Percentiles rank a stretch among this genome's conserved stretches.
These are phyloP conservation scores for Turritopsis dohrnii DNA, from an alignment of 30 jellyfish, hydroid and myxozoan genomes.

Conservation along the genomic window DNA sequence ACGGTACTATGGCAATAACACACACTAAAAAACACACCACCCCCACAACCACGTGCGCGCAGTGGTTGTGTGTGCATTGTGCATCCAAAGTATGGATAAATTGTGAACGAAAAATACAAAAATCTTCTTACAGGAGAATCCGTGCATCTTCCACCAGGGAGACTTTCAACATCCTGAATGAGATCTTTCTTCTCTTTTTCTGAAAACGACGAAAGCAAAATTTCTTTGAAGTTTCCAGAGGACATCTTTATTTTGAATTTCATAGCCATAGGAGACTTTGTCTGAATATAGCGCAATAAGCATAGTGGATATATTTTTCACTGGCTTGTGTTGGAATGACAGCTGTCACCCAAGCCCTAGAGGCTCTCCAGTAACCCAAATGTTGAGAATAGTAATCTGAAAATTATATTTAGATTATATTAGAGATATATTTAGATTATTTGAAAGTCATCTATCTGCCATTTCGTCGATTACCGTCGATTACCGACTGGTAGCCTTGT, in stretches of 20 bases:
- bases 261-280: no score
- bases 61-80: neutral
- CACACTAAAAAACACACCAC: neutral
- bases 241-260: neutral
- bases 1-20: no score
- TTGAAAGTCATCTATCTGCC: no score
- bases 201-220: constrained; percentile 3
- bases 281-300: neutral
- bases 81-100: neutral
- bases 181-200: constrained; percentile 2
- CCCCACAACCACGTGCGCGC: neutral
- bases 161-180: neutral
- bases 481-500: no score
- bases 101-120: neutral
- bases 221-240: neutral
- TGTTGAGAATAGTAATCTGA: no score
- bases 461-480: no score
- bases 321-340: no score
- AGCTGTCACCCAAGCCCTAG: no score
- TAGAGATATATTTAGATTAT: no score
- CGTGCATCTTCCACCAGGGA: neutral
- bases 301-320: neutral
- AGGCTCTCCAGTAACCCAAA: no score
- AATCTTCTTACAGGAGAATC: neutral
- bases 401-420: no score